These are phyloP conservation scores for Hippocampus barbouri DNA, from an alignment of 2,113 vertebrate genomes.

Conservation along the genomic window DNA sequence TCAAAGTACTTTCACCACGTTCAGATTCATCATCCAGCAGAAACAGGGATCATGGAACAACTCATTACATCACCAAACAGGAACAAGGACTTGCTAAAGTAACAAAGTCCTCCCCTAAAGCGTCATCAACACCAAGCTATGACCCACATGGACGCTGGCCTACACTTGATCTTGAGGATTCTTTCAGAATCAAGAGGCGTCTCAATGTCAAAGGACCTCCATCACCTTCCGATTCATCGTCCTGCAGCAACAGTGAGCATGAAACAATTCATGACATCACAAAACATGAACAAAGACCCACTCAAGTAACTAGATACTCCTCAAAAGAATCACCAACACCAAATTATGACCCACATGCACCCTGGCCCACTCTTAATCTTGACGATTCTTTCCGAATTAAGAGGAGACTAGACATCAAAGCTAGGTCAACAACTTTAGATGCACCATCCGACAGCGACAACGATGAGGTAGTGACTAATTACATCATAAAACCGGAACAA, in stretches of 20 bases:
- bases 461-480: background rate
- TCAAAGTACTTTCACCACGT: constrained; percentile 4
- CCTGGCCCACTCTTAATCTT: constrained; percentile 3
- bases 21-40: constrained; percentile 24
- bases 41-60: constrained; percentile 11
- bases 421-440: background rate
- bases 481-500: background rate
- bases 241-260: background rate
- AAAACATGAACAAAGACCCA: background rate
- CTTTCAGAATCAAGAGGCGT: background rate
- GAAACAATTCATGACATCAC: background rate
- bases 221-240: background rate
- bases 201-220: background rate
- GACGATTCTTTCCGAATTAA: background rate
- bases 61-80: background rate
- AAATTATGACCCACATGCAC: background rate
- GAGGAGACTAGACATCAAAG: constrained; percentile 15
- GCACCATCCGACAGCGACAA: constrained; percentile 15
- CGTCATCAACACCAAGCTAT: background rate
- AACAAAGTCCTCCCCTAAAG: background rate
- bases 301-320: background rate
- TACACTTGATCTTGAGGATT: background rate
- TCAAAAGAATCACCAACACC: background rate
- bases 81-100: rapidly evolving
- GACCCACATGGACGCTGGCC: background rate